phyloP scores from a whole-genome alignment of 2,797 vertebrate species.

The Florisuga fusca region DNA sequence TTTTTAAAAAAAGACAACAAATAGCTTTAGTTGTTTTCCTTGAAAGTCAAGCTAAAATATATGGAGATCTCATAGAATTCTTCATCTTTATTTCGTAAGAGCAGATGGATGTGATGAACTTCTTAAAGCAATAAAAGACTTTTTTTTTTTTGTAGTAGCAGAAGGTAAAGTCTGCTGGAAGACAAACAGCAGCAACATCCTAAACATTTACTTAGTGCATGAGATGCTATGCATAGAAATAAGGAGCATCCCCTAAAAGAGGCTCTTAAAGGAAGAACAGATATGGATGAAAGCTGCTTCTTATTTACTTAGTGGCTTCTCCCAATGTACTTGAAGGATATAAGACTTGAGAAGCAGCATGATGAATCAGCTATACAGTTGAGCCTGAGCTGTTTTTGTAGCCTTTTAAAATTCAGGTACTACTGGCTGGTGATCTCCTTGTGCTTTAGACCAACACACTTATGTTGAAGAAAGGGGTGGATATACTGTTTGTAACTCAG shows the following conservation, averaged over 20 bases:
- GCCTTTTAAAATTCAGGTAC: not conserved
- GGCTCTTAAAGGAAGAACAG: not conserved
- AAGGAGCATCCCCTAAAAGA: not conserved
- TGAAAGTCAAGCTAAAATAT: not conserved
- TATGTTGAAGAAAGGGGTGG: not conserved
- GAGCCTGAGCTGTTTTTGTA: not conserved
- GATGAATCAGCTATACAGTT: not conserved
- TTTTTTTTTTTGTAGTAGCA: not conserved
- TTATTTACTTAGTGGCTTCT: constrained; percentile 1
- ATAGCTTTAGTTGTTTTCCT: not conserved
- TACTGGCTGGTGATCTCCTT: not conserved
- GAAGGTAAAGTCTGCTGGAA: not conserved
- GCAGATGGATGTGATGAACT: constrained; percentile 5
- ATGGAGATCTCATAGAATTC: constrained; percentile 9
- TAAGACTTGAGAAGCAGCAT: not conserved
- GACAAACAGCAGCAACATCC: constrained; percentile 6
- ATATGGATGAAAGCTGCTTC: not conserved
- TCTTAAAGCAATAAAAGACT: not conserved
- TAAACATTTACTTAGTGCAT: not conserved
- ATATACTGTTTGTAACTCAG: not conserved
- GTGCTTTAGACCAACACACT: not conserved
- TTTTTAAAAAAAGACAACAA: not conserved
- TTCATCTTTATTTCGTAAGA: constrained; percentile 3
- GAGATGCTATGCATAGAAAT: not conserved
- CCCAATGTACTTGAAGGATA: not conserved